Evolutionary conservation across 2,797 vertebrate species (phyloP), one percentile per base, ranked within the genome.

Genomic region (Sternarchorhynchus goeldii): DNA sequence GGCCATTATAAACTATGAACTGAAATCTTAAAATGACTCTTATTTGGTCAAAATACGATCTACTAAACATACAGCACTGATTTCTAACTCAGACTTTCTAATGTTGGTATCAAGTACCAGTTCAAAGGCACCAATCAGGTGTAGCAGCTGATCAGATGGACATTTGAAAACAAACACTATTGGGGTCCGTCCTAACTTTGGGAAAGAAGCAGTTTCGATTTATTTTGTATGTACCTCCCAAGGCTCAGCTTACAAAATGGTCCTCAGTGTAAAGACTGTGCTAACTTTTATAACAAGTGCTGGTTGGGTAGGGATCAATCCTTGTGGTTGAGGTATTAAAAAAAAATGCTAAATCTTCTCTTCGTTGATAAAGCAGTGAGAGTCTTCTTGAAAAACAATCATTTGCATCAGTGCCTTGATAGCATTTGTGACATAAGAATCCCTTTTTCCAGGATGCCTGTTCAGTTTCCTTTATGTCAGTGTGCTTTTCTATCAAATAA

Each of bases 381-480:
- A 2, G 17, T 12, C 25, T 20, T 68, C 7, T 32, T n/a, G 34
- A 25, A 69, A 36, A 70, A 20, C 12, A 62, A 55, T 17, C 1
- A 45, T 12, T 17, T 53, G 16, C 16, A 21, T 17, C 2, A 69
- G 4, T 7, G 25, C 45, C 16, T 71, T 31, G 16, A 39, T 1
- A 12, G 10, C 20, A 59, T 14, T 45, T 16, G 8, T 53, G 12
- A 31, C 14, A 69, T 69, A 3, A 57, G 36, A 58, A 55, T 3
- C 17, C 25, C 34, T 25, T 21, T 21, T 71, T 5, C 6, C 59
- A 10, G 58, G 18, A 4, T 18, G 8, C 57, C 60, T 20, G 16
- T 41, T 16, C 17, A 70, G n/a, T 69, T 70, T 57, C n/a, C 29
- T 70, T 62, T 31, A 76, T 68, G 69, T 25, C 17, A 25, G 17